A percentile compares a stretch with the other conserved stretches of the same genome.
phyloP scores from a whole-genome alignment of 2,888 invertebrate species.

The Zonitis immaculata region DNA sequence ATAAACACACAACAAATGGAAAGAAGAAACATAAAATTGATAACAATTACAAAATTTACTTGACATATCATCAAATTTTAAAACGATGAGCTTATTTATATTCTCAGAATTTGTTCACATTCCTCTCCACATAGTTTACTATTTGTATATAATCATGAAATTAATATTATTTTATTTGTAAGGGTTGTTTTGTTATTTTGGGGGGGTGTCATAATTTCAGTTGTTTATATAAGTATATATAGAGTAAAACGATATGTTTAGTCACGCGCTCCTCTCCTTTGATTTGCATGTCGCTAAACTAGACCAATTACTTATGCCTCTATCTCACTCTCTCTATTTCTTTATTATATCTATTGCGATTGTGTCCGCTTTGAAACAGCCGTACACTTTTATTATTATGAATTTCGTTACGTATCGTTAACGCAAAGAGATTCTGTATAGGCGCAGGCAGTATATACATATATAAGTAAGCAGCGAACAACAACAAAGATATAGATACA shows the following conservation, averaged over 20 bases:
- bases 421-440: slow-evolving; percentile 34
- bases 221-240: too few species aligned
- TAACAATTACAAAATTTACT: slow-evolving; percentile 22
- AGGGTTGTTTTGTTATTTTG: neutral
- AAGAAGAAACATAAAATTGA: slow-evolving; percentile 15
- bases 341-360: too few species aligned
- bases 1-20: too few species aligned
- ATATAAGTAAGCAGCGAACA: too few species aligned
- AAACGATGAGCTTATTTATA: too few species aligned
- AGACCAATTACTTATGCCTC: slow-evolving; percentile 46
- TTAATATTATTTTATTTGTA: too few species aligned
- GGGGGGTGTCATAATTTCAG: slow-evolving; percentile 12
- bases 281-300: slow-evolving; percentile 48
- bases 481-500: too few species aligned
- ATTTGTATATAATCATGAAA: too few species aligned
- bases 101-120: too few species aligned
- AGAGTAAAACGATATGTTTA: slow-evolving; percentile 47
- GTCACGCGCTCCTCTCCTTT: slow-evolving; percentile 46
- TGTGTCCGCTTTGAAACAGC: slow-evolving; percentile 42
- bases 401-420: slow-evolving; percentile 44
- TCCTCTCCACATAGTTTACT: too few species aligned
- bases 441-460: slow-evolving; percentile 19
- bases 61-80: too few species aligned
- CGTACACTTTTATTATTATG: slow-evolving; percentile 44
- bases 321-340: too few species aligned